phyloP scores from a whole-genome alignment of 2,888 invertebrate genomes.

The Lepeophtheirus nordmannii region DNA sequence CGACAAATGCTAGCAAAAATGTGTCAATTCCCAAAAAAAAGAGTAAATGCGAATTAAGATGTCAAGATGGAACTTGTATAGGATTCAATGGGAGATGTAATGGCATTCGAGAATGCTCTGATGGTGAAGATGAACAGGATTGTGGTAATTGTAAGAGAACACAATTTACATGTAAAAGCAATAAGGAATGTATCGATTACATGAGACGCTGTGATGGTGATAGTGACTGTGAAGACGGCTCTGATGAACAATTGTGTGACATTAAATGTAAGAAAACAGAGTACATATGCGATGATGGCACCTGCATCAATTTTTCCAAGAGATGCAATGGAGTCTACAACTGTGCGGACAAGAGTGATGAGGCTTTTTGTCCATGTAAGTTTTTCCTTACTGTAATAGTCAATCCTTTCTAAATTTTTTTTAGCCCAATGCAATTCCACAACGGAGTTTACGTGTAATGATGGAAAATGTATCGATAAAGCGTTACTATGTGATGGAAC shows the following conservation, averaged over 20 bases:
- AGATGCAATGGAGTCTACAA: conserved; percentile 1
- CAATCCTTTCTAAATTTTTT: not conserved
- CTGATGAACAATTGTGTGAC: conserved; percentile 11
- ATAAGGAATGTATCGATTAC: conserved; percentile 7
- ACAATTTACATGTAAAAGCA: conserved; percentile 9
- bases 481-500: not conserved
- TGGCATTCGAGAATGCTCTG: conserved; percentile 5
- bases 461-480: conserved; percentile 15
- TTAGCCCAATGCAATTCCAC: not conserved
- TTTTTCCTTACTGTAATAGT: not conserved
- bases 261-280: conserved; percentile 8
- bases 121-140: conserved; percentile 1
- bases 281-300: conserved; percentile 11
- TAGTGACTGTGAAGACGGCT: conserved; percentile 5
- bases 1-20: no score
- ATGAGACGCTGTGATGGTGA: conserved; percentile 10
- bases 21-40: no score
- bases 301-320: conserved; percentile 3
- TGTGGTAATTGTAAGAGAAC: conserved; percentile 7
- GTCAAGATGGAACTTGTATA: conserved; percentile 1
- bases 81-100: not conserved
- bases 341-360: conserved; percentile 12
- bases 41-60: not conserved
- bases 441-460: conserved; percentile 2
- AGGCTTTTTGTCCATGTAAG: not conserved